These are phyloP conservation scores for Mobula birostris DNA, from an alignment of 2,113 vertebrate species.

Conservation along the genomic window DNA sequence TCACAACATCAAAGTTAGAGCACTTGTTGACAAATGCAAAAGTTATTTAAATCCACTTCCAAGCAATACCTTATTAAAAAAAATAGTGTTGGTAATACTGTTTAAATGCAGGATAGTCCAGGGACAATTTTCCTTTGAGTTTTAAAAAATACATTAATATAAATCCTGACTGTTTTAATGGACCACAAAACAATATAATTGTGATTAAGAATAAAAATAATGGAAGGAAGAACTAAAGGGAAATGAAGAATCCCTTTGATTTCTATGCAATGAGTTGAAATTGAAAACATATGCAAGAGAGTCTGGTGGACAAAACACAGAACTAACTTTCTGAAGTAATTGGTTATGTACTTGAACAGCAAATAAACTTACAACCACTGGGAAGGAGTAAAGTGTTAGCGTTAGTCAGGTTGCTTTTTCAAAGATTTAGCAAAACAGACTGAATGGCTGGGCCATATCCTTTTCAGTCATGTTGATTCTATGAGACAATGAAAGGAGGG, in stretches of 20 bases:
- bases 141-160: not conserved
- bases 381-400: not conserved
- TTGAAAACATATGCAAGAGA: not conserved
- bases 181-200: not conserved
- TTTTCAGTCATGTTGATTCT: not conserved
- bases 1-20: not conserved
- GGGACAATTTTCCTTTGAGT: not conserved
- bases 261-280: not conserved
- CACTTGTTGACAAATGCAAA: slow-evolving; percentile 11
- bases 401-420: not conserved
- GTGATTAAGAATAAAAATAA: not conserved
- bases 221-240: not conserved
- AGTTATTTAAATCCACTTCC: slow-evolving; percentile 14
- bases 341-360: not conserved
- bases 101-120: not conserved
- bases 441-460: too few species aligned
- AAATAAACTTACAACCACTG: not conserved
- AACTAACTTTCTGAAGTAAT: not conserved
- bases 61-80: not conserved
- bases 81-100: not conserved
- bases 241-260: not conserved
- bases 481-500: not conserved
- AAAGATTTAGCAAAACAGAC: not conserved
- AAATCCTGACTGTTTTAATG: not conserved
- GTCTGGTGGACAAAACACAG: not conserved